phyloP scores from a whole-genome alignment of 2,113 vertebrate genomes.

The Eptesicus fuscus region DNA sequence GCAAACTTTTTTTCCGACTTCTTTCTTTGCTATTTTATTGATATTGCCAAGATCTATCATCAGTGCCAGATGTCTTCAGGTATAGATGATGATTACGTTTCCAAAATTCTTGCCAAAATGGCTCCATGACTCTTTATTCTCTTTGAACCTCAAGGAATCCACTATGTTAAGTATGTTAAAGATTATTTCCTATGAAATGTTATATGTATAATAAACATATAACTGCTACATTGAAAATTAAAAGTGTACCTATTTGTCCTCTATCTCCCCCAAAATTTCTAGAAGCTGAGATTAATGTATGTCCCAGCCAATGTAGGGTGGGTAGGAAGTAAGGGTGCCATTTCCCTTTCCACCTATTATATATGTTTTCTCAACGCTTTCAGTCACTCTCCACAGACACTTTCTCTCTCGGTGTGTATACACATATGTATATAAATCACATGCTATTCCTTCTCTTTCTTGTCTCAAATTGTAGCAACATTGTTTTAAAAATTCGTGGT shows the following conservation, averaged over 20 bases:
- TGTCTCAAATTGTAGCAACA: not conserved
- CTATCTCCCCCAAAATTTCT: not conserved
- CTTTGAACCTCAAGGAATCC: not conserved
- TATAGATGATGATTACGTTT: not conserved
- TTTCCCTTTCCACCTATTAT: not conserved
- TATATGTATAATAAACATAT: not conserved
- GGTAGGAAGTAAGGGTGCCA: not conserved
- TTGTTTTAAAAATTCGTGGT: not conserved
- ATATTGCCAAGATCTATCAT: not conserved
- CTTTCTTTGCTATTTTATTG: not conserved
- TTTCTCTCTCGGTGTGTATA: not conserved
- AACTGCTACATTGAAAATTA: not conserved
- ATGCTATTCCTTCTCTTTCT: not conserved
- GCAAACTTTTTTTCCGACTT: not conserved
- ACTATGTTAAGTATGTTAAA: not conserved
- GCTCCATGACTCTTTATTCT: not conserved
- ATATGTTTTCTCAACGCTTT: not conserved
- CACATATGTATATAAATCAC: not conserved
- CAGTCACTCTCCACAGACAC: not conserved
- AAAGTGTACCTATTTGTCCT: not conserved
- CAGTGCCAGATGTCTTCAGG: not conserved
- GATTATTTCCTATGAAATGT: not conserved
- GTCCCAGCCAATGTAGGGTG: not conserved
- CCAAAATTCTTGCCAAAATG: conserved; percentile 20
- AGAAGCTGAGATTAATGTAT: not conserved